Evolutionary conservation across 2,888 invertebrate genomes (phyloP).

Genomic region (Sphinx pinastri): DNA sequence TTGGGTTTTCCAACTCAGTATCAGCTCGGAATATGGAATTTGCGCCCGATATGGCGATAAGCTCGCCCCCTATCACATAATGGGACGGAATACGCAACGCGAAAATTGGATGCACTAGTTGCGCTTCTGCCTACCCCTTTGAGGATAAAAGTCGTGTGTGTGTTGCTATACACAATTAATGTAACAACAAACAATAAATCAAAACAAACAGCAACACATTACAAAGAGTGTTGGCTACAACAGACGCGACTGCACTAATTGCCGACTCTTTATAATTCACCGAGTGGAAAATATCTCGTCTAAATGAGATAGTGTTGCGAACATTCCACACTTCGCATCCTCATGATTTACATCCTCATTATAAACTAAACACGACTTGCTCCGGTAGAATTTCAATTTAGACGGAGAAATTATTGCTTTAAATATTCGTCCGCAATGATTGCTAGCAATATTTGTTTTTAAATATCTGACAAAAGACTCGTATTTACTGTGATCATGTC

Average conservation of each 20-base stretch:
- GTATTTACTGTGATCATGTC: too few relatives aligned
- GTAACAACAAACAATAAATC: not conserved
- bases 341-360: not conserved
- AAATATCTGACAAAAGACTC: too few relatives aligned
- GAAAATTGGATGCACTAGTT: not conserved
- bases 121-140: not conserved
- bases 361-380: not conserved
- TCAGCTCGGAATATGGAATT: too few relatives aligned
- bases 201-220: not conserved
- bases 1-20: too few relatives aligned
- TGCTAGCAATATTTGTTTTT: too few relatives aligned
- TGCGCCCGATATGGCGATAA: too few relatives aligned
- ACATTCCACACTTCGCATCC: not conserved
- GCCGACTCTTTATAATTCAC: conserved; percentile 13
- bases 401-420: too few relatives aligned
- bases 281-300: conserved; percentile 9
- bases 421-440: too few relatives aligned
- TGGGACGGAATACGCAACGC: not conserved
- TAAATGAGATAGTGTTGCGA: not conserved
- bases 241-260: conserved; percentile 3
- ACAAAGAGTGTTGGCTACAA: not conserved
- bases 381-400: too few relatives aligned
- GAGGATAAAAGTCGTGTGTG: not conserved
- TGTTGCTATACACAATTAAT: not conserved
- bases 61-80: not conserved